Evolutionary conservation across 2,797 vertebrate species (phyloP), one percentile per base, ranked within the genome.

Genomic region (Gymnothorax reevesii): DNA sequence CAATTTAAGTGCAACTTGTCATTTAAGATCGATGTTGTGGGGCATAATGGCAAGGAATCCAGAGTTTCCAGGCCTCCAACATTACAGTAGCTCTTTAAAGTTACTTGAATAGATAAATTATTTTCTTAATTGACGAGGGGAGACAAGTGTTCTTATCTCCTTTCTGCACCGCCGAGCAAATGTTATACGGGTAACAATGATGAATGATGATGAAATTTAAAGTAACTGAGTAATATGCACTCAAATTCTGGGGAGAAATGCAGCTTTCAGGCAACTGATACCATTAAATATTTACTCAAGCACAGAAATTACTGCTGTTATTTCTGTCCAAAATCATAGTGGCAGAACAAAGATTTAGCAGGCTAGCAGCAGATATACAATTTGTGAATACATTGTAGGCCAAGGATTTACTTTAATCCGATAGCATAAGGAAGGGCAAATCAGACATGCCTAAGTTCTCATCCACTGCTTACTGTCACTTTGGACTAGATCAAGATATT

Each of bases 361-460:
- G n/a, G 33, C 71, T 17, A 27, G 42, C 85, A 80, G 64, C 85
- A 79, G 69, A 27, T 57, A 73, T 22, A 60, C 83, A 88, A 89
- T 87, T 85, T 88, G 83, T 75, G 83, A 87, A 87, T 85, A 87
- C 62, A 25, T 42, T 69, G 75, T 27, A 33, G 60, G 83, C 42
- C 86, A 20, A 10, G 85, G 52, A 84, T 79, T 33, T 27, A 59
- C 83, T 59, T 55, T 86, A 52, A 84, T 85, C 83, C 83, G 8
- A 42, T 42, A 57, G 66, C 75, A 25, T 59, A 10, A 27, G 7
- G 57, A 12, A 77, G 22, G 10, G 55, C n/a, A 82, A 49, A 49
- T 73, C 49, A 33, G 66, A 52, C 57, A 52, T 25, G 80, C 25
- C 54, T 55, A 52, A 82, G 4, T 27, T 42, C 60, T 20, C 60